Base-by-base conservation (phyloP, 2,888 invertebrate genomes). In the Philopedon plagiatum region DNA sequence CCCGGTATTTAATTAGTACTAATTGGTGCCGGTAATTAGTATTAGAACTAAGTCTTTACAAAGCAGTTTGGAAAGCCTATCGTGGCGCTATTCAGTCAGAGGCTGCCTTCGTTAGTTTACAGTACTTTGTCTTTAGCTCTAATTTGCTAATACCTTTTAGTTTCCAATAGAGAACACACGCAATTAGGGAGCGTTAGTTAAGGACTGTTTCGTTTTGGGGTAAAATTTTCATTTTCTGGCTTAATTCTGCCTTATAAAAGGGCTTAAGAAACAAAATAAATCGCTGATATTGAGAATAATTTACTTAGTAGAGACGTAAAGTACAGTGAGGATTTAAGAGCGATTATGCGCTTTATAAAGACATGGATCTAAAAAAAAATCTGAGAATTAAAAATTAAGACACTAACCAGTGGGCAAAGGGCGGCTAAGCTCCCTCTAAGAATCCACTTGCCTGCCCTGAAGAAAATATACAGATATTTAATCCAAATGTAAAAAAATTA, bases 21-120 rank as follows among this genome's bases (percentile, higher is more conserved):
- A 85, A 85, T 85, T 85, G 84, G 84, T 81, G 80, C 81, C 81
- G 79, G 83, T 84, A 85, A 85, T 85, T 85, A 84, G 84, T 83
- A 83, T 83, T 82, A 85, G 82, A 83, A 83, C 82, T 83, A 82
- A 83, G 83, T 80, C 83, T 83, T 84, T 81, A 83, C 84, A 83
- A 82, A 83, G 83, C 83, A 81, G 81, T 82, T 83, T 81, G 80
- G 81, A 82, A 83, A 83, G 83, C 82, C 83, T 81, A 83, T 82
- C 80, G 79, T 80, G 75, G 65, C 70, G 62, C 75, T 72, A 49
- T 63, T 72, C 62, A 51, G 32, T 61, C 18, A 51, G 51, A 61
- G 44, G 29, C 73, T 71, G 73, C 72, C 71, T 68, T 75, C 75
- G 77, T 78, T 77, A 76, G 78, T 77, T 78, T 76, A 76, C 76